Base-by-base conservation (phyloP, 2,113 vertebrate species). In the Dendrocopos noguchii region DNA sequence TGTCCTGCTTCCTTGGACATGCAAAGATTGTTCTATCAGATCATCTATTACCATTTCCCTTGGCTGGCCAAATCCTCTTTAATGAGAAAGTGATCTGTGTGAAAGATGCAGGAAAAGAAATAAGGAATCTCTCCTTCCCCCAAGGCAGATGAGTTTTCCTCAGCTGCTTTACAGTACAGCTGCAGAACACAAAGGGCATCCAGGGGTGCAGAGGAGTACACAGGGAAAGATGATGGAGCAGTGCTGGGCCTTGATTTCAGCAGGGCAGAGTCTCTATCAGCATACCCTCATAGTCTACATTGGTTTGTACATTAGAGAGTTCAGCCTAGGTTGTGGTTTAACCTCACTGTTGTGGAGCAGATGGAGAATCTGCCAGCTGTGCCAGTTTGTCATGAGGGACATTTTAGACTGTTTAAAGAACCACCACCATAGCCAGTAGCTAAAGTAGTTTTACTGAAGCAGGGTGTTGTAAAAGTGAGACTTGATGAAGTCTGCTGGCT, bases 301-400 rank as follows among this genome's bases (percentile, higher is more conserved):
- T 74, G 56, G 22, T 74, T 39, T 70, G 36, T 50, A 31, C 27
- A 8, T 47, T 44, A 87, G 36, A 15, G 42, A 68, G 39, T 73
- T 64, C n/a, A 15, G 42, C 21, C 60, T 59, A 65, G 34, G 7
- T 57, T 1, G 1, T 59, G 34, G 22, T 59, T 71, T 82, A 61
- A 72, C 16, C 24, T 14, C 2, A 2, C n/a, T 91, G 72, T 47
- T 0, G 0, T 0, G 3, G 42, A 44, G 57, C 21, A 50, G 42
- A 52, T 56, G 31, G 42, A 74, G 63, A 56, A 36, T 75, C 57
- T 71, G 33, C 42, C 4, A 2, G 52, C 52, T 47, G 6, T 1
- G 9, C 24, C 16, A 47, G 65, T 72, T 82, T 27, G 44, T 66
- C 1, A 0, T 0, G 0, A 29, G 22, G 44, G 24, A 55, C n/a